These are phyloP conservation scores for Leguminivora glycinivorella DNA, from an alignment of 1,140 invertebrate species.

Conservation along the genomic window DNA sequence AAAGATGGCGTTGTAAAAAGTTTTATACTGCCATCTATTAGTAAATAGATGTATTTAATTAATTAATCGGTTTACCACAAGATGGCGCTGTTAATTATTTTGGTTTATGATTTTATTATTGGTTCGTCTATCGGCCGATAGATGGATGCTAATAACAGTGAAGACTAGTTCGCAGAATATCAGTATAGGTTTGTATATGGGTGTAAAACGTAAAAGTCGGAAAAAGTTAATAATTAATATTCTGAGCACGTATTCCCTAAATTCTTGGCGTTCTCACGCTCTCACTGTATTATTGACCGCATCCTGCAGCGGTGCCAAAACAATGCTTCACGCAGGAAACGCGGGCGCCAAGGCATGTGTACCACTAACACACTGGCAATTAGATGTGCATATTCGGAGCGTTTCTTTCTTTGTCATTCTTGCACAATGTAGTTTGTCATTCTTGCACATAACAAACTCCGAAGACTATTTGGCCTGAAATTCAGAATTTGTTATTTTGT, in stretches of 20 bases:
- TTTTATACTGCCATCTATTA: background rate
- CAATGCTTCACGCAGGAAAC: constrained; percentile 3
- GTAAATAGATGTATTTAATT: too few species aligned
- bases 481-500: too few species aligned
- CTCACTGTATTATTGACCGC: constrained; percentile 5
- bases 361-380: constrained; percentile 18
- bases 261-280: constrained; percentile 17
- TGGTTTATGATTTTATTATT: too few species aligned
- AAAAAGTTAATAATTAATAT: constrained; percentile 16
- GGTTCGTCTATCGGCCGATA: background rate
- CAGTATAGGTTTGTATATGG: too few species aligned
- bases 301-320: constrained; percentile 5
- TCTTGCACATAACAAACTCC: too few species aligned
- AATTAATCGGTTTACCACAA: too few species aligned
- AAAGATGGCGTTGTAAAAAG: background rate
- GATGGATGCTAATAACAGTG: background rate
- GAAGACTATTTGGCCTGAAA: too few species aligned
- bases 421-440: too few species aligned
- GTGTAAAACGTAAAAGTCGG: too few species aligned
- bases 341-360: background rate
- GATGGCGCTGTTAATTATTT: too few species aligned
- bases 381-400: constrained; percentile 6
- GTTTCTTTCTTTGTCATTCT: background rate
- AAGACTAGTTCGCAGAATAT: too few species aligned
- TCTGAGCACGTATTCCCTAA: constrained; percentile 1